Evolutionary conservation across 30 jellyfish, hydroid and myxozoan genomes (phyloP).

Genomic region (Aurelia aurita complex sp. Pacific): DNA sequence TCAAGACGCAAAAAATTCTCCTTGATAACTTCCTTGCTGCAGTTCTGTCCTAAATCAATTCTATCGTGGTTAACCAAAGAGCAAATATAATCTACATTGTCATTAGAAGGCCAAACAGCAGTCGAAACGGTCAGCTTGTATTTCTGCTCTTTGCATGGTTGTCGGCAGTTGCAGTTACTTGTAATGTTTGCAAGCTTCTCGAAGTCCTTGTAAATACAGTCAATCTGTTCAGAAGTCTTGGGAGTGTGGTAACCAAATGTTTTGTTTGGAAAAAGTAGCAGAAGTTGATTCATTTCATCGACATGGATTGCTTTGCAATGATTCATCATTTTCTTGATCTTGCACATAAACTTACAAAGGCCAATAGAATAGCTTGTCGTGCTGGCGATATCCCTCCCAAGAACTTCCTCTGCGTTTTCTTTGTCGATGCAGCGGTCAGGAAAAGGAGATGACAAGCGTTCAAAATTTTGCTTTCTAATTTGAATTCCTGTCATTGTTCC

Average conservation of each 20-base stretch:
- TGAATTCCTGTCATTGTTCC: slow-evolving; percentile 1
- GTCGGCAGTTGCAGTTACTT: slow-evolving; percentile 23
- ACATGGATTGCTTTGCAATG: background rate
- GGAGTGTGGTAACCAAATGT: background rate
- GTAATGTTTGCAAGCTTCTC: background rate
- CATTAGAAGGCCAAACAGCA: slow-evolving; percentile 32
- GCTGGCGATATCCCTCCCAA: background rate
- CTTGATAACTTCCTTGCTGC: slow-evolving; percentile 5
- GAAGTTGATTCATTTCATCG: background rate
- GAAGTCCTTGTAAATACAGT: background rate
- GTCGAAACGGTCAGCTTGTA: slow-evolving; percentile 14
- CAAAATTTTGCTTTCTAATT: background rate
- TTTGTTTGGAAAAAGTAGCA: background rate
- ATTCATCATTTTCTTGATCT: background rate
- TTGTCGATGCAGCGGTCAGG: background rate
- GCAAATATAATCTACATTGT: background rate
- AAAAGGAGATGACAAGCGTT: background rate
- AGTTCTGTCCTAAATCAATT: background rate
- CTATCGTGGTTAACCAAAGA: too few species aligned
- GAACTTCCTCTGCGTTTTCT: background rate
- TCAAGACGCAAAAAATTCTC: slow-evolving; percentile 9
- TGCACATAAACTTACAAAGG: background rate
- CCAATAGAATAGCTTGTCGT: background rate
- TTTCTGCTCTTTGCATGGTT: slow-evolving; percentile 42
- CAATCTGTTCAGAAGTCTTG: background rate